phyloP scores from a whole-genome alignment of 37 sponge, comb jelly and placozoan genomes.

The Oscarella lobularis region DNA sequence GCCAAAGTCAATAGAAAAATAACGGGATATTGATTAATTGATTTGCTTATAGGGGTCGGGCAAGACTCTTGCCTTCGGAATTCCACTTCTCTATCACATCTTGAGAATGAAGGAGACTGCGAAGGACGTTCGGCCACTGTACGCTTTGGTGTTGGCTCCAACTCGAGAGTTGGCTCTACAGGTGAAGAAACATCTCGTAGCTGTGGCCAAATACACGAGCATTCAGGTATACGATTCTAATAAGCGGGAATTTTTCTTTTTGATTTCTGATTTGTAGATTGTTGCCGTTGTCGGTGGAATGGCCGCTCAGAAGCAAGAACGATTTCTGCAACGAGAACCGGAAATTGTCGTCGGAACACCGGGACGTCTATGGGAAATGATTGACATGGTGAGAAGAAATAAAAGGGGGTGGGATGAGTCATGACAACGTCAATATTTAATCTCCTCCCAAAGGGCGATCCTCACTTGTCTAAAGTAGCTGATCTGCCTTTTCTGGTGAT shows the following conservation, averaged over 20 bases:
- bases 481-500: constrained; percentile 61
- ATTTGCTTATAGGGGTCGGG: constrained; percentile 16
- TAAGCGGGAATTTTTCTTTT: no score
- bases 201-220: constrained; percentile 60
- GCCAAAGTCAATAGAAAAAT: not conserved
- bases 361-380: constrained; percentile 50
- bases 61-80: constrained; percentile 71
- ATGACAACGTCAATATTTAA: not conserved
- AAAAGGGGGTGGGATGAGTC: not conserved
- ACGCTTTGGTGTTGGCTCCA: constrained; percentile 74
- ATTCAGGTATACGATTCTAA: no score
- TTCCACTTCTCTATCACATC: constrained; percentile 72
- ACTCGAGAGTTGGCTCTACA: constrained; percentile 91
- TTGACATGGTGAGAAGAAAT: constrained; percentile 49
- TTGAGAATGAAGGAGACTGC: constrained; percentile 7
- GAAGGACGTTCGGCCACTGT: not conserved
- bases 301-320: constrained; percentile 76
- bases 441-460: constrained; percentile 28
- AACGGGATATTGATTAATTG: no score
- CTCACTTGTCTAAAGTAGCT: constrained; percentile 23
- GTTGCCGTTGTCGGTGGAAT: constrained; percentile 91
- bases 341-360: constrained; percentile 70
- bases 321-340: constrained; percentile 57
- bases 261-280: no score
- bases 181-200: constrained; percentile 52